These are phyloP conservation scores for Butorides virescens DNA, from an alignment of 2,113 vertebrate species.

Conservation along the genomic window DNA sequence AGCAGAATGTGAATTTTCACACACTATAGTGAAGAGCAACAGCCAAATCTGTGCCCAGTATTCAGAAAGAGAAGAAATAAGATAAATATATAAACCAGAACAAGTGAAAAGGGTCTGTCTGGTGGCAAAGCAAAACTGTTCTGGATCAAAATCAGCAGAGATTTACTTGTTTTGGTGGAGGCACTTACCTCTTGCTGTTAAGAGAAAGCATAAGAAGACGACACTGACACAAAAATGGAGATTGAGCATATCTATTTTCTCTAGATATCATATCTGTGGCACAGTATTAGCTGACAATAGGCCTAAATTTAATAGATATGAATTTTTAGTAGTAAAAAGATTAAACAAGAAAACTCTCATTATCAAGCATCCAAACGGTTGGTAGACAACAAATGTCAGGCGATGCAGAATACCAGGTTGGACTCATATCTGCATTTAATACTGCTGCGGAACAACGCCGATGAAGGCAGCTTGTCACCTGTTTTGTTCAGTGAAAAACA, in stretches of 20 bases:
- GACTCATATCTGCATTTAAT: neutral
- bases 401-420: fast-evolving
- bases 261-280: fast-evolving
- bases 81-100: neutral
- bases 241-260: neutral
- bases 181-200: neutral
- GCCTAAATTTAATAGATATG: neutral
- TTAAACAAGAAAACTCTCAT: neutral
- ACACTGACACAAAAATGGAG: neutral
- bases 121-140: neutral
- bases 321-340: neutral
- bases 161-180: neutral
- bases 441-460: neutral
- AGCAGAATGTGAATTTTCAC: neutral
- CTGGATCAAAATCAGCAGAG: neutral
- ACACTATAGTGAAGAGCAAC: neutral
- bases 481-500: neutral
- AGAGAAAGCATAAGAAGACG: neutral
- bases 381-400: neutral
- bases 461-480: neutral
- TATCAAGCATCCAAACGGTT: neutral
- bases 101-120: neutral
- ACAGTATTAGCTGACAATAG: neutral
- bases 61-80: neutral
- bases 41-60: neutral